Conservation (phyloP, 2,113 vertebrate species). For the Passer montanus region DNA sequence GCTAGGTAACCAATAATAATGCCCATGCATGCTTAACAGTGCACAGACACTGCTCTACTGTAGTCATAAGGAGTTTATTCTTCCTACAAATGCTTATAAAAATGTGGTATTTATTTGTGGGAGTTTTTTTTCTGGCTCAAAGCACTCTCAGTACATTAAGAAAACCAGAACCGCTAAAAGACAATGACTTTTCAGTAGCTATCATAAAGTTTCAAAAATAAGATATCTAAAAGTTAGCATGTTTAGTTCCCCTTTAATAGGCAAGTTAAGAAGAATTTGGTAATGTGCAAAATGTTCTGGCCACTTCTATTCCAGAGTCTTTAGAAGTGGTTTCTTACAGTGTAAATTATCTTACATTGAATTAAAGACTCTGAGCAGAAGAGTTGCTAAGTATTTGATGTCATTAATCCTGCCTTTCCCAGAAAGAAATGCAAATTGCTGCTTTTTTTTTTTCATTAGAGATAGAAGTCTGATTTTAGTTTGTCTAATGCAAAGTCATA, state of each 20-base stretch:
- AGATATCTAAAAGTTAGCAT: not conserved
- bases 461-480: not conserved
- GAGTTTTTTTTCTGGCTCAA: not conserved
- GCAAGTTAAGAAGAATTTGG: not conserved
- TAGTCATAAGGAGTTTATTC: not conserved
- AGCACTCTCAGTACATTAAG: not conserved
- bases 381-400: not conserved
- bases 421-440: not conserved
- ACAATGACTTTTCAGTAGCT: not conserved
- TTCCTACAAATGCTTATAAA: not conserved
- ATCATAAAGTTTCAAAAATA: fast-evolving
- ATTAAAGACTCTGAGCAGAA: not conserved
- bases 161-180: not conserved
- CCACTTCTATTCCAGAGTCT: not conserved
- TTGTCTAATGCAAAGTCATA: not conserved
- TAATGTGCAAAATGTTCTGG: not conserved
- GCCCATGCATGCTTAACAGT: not conserved
- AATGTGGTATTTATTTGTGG: not conserved
- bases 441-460: not conserved
- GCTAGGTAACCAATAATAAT: not conserved
- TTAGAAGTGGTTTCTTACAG: not conserved
- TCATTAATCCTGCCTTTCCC: not conserved
- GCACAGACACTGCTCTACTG: not conserved
- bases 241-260: not conserved
- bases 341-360: not conserved